Evolutionary conservation across 2,113 vertebrate species (phyloP).

Genomic region (Trichomycterus rosablanca): DNA sequence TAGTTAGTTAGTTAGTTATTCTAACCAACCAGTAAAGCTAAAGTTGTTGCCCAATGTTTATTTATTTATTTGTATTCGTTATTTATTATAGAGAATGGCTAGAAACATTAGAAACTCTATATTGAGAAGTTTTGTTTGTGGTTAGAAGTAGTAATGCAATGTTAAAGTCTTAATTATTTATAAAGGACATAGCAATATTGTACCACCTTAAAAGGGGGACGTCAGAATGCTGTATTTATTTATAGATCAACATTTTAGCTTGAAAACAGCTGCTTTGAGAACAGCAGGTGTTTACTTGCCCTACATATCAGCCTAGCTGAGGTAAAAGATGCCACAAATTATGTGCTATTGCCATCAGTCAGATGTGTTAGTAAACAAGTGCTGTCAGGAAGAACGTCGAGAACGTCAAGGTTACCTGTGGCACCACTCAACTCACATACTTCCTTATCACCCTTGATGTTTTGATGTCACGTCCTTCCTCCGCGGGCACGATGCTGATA

Average conservation of each 20-base stretch:
- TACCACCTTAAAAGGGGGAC: slow-evolving; percentile 19
- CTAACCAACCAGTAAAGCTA: too few relatives aligned
- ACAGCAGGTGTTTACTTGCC: slow-evolving; percentile 23
- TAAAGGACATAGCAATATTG: too few relatives aligned
- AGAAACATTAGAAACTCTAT: too few relatives aligned
- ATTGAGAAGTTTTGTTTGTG: too few relatives aligned
- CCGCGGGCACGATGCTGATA: slow-evolving; percentile 62
- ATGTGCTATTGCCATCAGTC: slow-evolving; percentile 48
- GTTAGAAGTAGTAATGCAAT: too few relatives aligned
- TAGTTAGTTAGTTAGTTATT: too few relatives aligned
- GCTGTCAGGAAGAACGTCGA: slow-evolving; percentile 68
- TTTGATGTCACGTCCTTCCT: slow-evolving; percentile 66
- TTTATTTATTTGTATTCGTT: too few relatives aligned
- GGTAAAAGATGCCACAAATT: slow-evolving; percentile 37
- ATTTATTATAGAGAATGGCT: too few relatives aligned
- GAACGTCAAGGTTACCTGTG: slow-evolving; percentile 74
- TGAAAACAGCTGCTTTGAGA: not conserved
- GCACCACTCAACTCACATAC: slow-evolving; percentile 58
- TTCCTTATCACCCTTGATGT: slow-evolving; percentile 72
- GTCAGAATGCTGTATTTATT: too few relatives aligned
- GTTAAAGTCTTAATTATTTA: too few relatives aligned
- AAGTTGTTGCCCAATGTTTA: too few relatives aligned
- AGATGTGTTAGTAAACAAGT: slow-evolving; percentile 47
- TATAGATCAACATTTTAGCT: not conserved
- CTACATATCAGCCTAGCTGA: slow-evolving; percentile 55